phyloP scores from a whole-genome alignment of 2,113 vertebrate genomes.

The Gracilinanus agilis region DNA sequence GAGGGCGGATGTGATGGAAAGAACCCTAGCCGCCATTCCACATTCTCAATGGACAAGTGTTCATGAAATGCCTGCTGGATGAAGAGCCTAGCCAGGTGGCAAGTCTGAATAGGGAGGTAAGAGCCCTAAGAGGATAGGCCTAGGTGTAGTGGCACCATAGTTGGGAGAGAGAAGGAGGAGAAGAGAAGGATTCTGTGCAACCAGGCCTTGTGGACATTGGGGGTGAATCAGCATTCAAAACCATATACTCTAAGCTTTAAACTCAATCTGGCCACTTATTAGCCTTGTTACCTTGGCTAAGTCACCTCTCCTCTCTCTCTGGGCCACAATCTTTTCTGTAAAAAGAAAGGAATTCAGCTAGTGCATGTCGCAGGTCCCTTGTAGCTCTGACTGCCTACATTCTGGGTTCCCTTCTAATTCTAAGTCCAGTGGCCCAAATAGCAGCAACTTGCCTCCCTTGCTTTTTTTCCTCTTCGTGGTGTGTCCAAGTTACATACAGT shows the following conservation, averaged over 20 bases:
- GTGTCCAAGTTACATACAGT: neutral
- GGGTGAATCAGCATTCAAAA: neutral
- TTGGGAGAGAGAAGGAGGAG: neutral
- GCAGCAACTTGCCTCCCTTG: neutral
- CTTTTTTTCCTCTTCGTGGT: constrained; percentile 25
- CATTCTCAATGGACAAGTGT: neutral
- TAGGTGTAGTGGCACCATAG: neutral
- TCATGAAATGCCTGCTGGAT: neutral
- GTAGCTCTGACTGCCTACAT: neutral
- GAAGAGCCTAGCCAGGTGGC: neutral
- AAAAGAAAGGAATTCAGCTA: neutral
- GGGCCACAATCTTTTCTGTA: constrained; percentile 28
- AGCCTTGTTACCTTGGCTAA: neutral
- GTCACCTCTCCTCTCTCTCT: neutral
- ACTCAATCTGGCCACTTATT: neutral
- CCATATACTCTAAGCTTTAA: neutral
- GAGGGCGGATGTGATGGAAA: neutral
- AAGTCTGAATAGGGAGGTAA: constrained; percentile 44
- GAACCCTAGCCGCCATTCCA: neutral
- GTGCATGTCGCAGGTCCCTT: neutral
- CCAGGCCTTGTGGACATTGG: neutral
- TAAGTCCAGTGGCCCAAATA: neutral
- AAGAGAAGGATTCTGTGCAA: constrained; percentile 8
- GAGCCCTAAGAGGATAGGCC: neutral
- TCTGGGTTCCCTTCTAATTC: neutral